These are phyloP conservation scores for Drosophila kanekoi DNA, from an alignment of 2,888 invertebrate species.

Conservation along the genomic window DNA sequence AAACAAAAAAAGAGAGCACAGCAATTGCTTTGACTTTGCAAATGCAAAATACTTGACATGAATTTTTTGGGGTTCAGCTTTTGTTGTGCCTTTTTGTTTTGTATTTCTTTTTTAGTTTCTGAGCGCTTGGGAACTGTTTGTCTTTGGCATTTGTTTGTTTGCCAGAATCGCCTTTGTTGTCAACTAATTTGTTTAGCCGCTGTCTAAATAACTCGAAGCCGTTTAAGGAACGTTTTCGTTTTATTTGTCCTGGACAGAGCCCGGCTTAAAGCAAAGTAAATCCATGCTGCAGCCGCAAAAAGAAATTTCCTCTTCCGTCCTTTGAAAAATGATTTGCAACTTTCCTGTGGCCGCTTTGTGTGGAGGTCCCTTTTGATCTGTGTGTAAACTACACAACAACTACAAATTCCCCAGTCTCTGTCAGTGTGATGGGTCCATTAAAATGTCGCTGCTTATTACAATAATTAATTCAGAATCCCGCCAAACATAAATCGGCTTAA, in stretches of 20 bases:
- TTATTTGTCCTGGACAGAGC: slow-evolving; percentile 32
- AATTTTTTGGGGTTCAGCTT: slow-evolving; percentile 23
- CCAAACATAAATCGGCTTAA: slow-evolving; percentile 72
- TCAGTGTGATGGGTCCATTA: slow-evolving; percentile 54
- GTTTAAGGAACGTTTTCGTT: slow-evolving; percentile 29
- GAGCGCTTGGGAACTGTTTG: slow-evolving; percentile 57
- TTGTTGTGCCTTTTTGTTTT: slow-evolving; percentile 24
- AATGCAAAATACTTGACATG: slow-evolving; percentile 52
- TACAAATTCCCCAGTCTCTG: slow-evolving; percentile 4
- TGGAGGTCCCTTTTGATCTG: background rate
- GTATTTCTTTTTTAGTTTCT: slow-evolving; percentile 18
- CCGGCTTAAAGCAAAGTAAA: slow-evolving; percentile 18
- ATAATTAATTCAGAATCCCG: slow-evolving; percentile 67
- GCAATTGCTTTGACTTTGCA: slow-evolving; percentile 46
- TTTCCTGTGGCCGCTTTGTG: slow-evolving; percentile 33
- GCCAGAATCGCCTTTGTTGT: slow-evolving; percentile 62
- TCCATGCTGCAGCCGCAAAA: slow-evolving; percentile 22
- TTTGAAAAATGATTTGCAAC: slow-evolving; percentile 20
- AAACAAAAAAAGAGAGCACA: slow-evolving; percentile 26
- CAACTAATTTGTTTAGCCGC: slow-evolving; percentile 73
- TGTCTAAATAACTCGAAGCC: slow-evolving; percentile 54
- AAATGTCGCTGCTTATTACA: slow-evolving; percentile 67
- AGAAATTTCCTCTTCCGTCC: slow-evolving; percentile 18
- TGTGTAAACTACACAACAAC: slow-evolving; percentile 3
- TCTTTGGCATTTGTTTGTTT: slow-evolving; percentile 65